Conservation (phyloP, 2,113 vertebrate species). For the Cyrtonyx montezumae region DNA sequence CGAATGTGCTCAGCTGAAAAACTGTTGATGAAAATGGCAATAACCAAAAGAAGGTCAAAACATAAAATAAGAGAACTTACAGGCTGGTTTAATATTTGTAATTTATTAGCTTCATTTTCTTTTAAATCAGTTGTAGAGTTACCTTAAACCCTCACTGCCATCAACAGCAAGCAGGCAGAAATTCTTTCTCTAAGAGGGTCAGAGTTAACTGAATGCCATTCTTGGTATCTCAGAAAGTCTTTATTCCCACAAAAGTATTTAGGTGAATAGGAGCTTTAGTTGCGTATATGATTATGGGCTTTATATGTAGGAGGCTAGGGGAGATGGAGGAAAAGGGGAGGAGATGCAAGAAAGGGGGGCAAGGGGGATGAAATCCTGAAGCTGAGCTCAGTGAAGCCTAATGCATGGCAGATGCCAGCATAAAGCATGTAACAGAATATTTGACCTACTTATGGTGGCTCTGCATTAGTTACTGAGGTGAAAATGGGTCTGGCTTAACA, state of each 20-base stretch:
- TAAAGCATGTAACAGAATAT: neutral
- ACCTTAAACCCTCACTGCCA: neutral
- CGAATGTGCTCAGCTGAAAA: neutral
- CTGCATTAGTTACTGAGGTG: neutral
- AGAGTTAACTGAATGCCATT: neutral
- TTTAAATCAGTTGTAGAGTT: neutral
- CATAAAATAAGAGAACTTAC: neutral
- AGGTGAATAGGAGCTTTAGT: neutral
- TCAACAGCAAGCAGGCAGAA: neutral
- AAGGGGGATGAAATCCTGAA: neutral
- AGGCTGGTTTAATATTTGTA: neutral
- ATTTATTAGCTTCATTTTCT: constrained; percentile 44
- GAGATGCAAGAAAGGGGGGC: neutral
- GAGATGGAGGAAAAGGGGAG: neutral
- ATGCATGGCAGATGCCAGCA: constrained; percentile 4
- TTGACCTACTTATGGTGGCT: constrained; percentile 39
- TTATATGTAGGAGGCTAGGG: neutral
- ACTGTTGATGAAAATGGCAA: constrained; percentile 25
- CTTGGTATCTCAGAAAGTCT: neutral
- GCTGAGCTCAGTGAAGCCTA: neutral
- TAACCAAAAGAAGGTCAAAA: constrained; percentile 60
- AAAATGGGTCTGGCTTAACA: constrained; percentile 9
- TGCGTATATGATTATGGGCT: neutral
- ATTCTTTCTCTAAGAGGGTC: neutral
- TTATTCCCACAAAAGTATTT: neutral